These are phyloP conservation scores for Metallyticus violacea DNA, from an alignment of 2,888 invertebrate genomes.

Conservation along the genomic window DNA sequence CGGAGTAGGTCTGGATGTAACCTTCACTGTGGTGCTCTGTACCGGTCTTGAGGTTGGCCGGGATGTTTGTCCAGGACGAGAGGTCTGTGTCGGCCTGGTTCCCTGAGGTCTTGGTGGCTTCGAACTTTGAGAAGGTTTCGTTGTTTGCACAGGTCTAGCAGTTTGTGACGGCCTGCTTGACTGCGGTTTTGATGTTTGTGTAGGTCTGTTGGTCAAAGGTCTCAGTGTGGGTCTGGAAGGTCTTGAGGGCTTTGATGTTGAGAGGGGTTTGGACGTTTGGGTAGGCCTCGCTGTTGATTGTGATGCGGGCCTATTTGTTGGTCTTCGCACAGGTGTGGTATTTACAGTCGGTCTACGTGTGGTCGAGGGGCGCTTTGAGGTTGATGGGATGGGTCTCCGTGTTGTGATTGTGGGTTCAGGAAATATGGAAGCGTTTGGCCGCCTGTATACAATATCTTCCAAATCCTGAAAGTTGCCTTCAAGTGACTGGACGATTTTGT, in stretches of 20 bases:
- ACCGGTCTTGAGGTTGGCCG: neutral
- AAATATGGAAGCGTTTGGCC: conserved; percentile 36
- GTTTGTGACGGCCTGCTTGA: conserved; percentile 28
- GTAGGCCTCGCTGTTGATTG: neutral
- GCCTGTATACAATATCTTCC: conserved; percentile 67
- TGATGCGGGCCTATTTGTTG: neutral
- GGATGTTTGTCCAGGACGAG: neutral
- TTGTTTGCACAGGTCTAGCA: conserved; percentile 37
- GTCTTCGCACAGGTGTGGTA: neutral
- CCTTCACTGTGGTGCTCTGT: conserved; percentile 43
- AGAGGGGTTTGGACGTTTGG: neutral
- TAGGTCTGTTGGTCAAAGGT: neutral
- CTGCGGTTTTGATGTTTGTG: neutral
- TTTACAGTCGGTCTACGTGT: neutral
- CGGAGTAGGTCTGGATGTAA: conserved; percentile 38
- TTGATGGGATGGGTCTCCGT: conserved; percentile 38
- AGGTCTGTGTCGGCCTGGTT: neutral
- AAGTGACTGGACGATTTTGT: conserved; percentile 77
- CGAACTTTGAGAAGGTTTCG: neutral
- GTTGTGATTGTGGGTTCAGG: neutral
- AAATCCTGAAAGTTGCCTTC: conserved; percentile 80
- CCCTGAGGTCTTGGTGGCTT: neutral
- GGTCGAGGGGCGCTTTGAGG: conserved; percentile 38
- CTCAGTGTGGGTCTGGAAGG: neutral
- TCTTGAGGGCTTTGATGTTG: neutral